These are phyloP conservation scores for Aelia acuminata DNA, from an alignment of 2,888 invertebrate species.

Conservation along the genomic window DNA sequence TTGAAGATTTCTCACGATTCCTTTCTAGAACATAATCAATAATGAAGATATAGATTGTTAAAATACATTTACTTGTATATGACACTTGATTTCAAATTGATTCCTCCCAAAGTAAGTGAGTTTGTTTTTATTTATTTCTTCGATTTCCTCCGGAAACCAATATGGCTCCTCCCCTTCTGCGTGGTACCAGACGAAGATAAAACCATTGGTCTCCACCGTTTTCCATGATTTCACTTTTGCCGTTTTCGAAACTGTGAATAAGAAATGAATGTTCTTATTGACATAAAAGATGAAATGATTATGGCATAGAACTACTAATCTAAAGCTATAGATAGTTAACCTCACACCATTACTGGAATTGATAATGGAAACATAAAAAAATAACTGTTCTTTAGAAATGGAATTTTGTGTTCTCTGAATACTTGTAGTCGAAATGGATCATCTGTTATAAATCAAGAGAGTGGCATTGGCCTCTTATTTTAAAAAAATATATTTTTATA, in stretches of 20 bases:
- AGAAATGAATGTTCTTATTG: not conserved
- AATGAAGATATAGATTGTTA: not conserved
- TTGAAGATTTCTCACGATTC: not conserved
- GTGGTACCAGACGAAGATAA: slow-evolving; percentile 88
- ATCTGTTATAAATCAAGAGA: not conserved
- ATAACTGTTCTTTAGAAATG: not conserved
- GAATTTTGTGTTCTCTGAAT: not conserved
- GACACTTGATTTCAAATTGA: slow-evolving; percentile 82
- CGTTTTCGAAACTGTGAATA: slow-evolving; percentile 76
- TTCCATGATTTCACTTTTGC: slow-evolving; percentile 81
- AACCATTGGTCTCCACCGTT: slow-evolving; percentile 78
- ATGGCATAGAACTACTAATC: not conserved
- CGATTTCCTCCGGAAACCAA: slow-evolving; percentile 77
- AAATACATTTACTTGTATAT: slow-evolving; percentile 77
- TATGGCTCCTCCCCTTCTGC: slow-evolving; percentile 78
- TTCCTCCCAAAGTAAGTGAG: slow-evolving; percentile 83
- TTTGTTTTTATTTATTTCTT: slow-evolving; percentile 72
- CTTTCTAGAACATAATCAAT: not conserved
- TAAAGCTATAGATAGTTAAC: not conserved
- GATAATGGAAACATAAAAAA: not conserved
- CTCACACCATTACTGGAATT: not conserved
- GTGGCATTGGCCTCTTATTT: not conserved
- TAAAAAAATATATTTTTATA: not conserved
- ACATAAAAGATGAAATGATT: not conserved
- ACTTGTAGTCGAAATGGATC: not conserved